Conservation (phyloP, 2,797 vertebrate genomes). For the Arnoldichthys spilopterus region DNA sequence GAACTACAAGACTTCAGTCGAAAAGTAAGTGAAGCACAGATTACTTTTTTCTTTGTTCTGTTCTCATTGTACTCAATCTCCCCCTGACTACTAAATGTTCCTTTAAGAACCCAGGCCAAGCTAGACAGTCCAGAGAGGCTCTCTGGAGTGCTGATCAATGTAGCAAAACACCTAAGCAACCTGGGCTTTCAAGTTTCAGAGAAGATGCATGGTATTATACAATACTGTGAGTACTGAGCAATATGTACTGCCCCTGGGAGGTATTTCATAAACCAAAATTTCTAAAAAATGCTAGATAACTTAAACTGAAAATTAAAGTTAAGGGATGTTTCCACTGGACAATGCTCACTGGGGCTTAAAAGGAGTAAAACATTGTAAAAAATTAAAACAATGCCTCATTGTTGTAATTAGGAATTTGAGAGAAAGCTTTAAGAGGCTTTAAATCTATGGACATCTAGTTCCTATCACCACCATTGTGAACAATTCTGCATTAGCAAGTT, state of each 20-base stretch:
- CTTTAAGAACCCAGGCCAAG: slow-evolving; percentile 49
- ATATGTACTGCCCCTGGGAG: not conserved
- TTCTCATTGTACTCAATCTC: not conserved
- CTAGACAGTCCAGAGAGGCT: slow-evolving; percentile 40
- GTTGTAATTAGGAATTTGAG: too few relatives aligned
- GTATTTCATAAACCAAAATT: not conserved
- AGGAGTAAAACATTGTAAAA: too few relatives aligned
- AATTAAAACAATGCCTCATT: too few relatives aligned
- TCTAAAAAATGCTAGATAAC: not conserved
- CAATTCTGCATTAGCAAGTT: not conserved
- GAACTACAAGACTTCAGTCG: slow-evolving; percentile 53
- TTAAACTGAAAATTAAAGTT: not conserved
- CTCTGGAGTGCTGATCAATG: slow-evolving; percentile 53
- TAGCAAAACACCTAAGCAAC: slow-evolving; percentile 55
- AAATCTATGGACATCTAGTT: too few relatives aligned
- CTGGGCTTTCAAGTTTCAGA: slow-evolving; percentile 51
- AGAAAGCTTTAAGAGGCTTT: too few relatives aligned
- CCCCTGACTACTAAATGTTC: slow-evolving; percentile 34
- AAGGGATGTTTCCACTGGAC: too few relatives aligned
- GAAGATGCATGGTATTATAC: slow-evolving; percentile 47
- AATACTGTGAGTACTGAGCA: slow-evolving; percentile 54
- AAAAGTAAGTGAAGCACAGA: slow-evolving; percentile 42
- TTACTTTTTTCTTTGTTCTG: not conserved
- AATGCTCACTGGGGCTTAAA: too few relatives aligned
- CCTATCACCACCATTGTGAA: not conserved